Evolutionary conservation across 2,797 vertebrate species (phyloP).

Genomic region (Megaceryle alcyon): DNA sequence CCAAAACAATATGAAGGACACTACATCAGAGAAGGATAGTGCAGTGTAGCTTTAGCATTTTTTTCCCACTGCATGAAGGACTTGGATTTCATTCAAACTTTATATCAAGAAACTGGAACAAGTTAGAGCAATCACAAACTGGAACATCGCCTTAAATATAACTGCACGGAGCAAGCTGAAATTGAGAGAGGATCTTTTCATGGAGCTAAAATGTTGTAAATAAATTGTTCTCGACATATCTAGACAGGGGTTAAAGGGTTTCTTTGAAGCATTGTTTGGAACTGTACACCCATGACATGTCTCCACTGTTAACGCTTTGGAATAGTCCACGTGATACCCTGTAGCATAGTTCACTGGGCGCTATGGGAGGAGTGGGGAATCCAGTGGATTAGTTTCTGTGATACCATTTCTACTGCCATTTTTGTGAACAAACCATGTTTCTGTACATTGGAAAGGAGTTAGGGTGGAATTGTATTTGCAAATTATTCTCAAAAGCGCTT

Average conservation of each 20-base stretch:
- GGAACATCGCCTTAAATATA: constrained; percentile 98
- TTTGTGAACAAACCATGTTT: constrained; percentile 80
- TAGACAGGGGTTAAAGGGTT: constrained; percentile 85
- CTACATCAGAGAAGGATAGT: constrained; percentile 78
- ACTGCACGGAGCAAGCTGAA: constrained; percentile 88
- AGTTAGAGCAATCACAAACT: constrained; percentile 86
- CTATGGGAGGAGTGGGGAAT: constrained; percentile 69
- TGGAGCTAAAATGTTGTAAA: constrained; percentile 92
- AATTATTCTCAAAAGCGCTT: constrained; percentile 74
- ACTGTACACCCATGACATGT: constrained; percentile 76
- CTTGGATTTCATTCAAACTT: constrained; percentile 86
- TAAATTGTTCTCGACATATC: constrained; percentile 89
- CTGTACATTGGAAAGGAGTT: constrained; percentile 79
- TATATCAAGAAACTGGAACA: constrained; percentile 81
- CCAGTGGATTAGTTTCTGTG: constrained; percentile 77
- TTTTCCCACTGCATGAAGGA: constrained; percentile 83
- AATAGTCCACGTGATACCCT: constrained; percentile 64
- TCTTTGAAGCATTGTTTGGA: constrained; percentile 78
- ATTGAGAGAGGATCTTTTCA: constrained; percentile 85
- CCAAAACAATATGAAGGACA: constrained; percentile 82
- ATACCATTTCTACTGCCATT: constrained; percentile 82
- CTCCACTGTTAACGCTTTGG: constrained; percentile 74
- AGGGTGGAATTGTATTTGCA: constrained; percentile 71
- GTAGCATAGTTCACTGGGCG: constrained; percentile 67
- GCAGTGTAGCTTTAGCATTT: constrained; percentile 84